Evolutionary conservation across 2,797 vertebrate genomes (phyloP).

Genomic region (Tamandua tetradactyla): DNA sequence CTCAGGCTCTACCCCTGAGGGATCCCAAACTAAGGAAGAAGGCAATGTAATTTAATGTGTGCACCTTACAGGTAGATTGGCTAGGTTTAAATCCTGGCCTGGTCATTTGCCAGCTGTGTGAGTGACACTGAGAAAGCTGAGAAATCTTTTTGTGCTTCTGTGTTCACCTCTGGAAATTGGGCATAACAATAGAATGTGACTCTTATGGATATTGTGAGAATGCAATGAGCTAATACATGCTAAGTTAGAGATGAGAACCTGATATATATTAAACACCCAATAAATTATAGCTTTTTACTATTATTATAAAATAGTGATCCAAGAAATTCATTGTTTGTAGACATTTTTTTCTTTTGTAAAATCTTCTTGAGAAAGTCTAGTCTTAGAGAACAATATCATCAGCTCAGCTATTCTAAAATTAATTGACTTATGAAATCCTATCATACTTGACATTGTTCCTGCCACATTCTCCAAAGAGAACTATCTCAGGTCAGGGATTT

Average conservation of each 20-base stretch:
- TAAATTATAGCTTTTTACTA: background rate
- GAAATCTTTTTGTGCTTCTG: background rate
- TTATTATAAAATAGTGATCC: background rate
- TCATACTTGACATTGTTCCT: background rate
- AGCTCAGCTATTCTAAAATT: background rate
- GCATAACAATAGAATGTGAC: background rate
- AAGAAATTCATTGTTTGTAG: background rate
- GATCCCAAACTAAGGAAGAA: background rate
- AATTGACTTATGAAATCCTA: slow-evolving; percentile 36
- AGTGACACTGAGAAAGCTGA: background rate
- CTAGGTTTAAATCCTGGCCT: background rate
- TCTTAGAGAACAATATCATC: slow-evolving; percentile 22
- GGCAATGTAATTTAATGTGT: background rate
- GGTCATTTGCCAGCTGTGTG: background rate
- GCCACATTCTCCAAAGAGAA: slow-evolving; percentile 30
- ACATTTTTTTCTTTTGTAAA: background rate
- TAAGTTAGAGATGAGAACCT: background rate
- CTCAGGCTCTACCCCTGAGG: background rate
- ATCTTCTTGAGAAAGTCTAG: background rate
- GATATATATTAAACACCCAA: background rate
- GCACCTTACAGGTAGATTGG: background rate
- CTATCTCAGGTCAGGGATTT: background rate
- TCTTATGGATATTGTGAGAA: background rate
- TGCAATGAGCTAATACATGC: background rate
- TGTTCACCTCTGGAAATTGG: background rate